Evolutionary conservation across 2,113 vertebrate genomes (phyloP), one percentile per base, ranked within the genome.

Genomic region (Furnarius figulus): DNA sequence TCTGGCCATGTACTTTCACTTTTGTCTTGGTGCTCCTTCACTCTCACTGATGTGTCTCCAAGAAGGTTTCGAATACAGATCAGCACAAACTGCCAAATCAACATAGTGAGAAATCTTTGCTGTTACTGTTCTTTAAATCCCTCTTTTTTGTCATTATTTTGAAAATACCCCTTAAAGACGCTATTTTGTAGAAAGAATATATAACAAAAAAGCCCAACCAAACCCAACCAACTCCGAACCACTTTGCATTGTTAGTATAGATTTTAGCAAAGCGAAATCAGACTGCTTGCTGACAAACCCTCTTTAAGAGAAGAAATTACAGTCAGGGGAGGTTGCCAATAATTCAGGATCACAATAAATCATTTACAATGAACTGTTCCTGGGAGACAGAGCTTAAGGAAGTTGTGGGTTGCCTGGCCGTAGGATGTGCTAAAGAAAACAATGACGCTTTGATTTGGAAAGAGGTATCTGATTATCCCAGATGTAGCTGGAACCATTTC

Each of bases 361-460:
- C 63, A 67, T 88, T 86, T 83, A 24, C 33, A 66, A 13, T 68
- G 81, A 86, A 24, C 63, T 63, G 14, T 15, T 90, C 52, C 83
- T 88, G 87, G 24, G 79, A 85, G 78, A 44, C 16, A 50, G 80
- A 61, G 76, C 63, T 89, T 18, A 35, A 92, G 87, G 75, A 94
- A 94, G 59, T 42, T 40, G 70, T 40, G 50, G 25, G 49, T 22
- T 89, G 83, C 70, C 73, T 79, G 61, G 63, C 47, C 59, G 39
- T 66, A 52, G 91, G 79, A 88, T 2, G 16, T 85, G 77, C 80
- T 72, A 59, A 71, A 82, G 82, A 74, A 93, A 95, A 97, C 95
- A 96, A 97, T 78, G 83, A 47, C 73, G 91, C 87, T 94, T 97
- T 97, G 91, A 91, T 89, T 79, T 92, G 62, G 68, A 70, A 37